A percentile compares a stretch with the other conserved stretches of the same genome.
Evolutionary conservation across 2,113 vertebrate species (phyloP).

Genomic region (Daubentonia madagascariensis): DNA sequence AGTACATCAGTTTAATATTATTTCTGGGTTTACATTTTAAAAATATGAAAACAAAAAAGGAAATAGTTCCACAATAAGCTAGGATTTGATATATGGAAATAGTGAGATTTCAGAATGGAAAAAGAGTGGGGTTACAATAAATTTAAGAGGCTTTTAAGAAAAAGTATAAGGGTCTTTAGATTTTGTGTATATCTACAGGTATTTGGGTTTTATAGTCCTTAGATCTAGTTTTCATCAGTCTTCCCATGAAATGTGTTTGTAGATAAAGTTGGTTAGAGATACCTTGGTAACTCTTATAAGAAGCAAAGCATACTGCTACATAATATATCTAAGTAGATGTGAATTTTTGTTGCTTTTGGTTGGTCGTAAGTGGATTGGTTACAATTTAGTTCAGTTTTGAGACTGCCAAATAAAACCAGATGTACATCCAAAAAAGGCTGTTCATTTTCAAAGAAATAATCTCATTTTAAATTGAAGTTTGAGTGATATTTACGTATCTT

Average conservation of each 20-base stretch:
- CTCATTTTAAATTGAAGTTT: not conserved
- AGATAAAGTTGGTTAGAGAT: not conserved
- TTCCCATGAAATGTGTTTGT: not conserved
- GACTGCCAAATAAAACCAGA: not conserved
- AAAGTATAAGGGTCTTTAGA: not conserved
- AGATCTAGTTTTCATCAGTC: not conserved
- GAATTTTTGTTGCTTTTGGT: not conserved
- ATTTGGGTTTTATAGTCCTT: not conserved
- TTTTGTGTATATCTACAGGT: not conserved
- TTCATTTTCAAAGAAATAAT: not conserved
- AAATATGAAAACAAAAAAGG: not conserved
- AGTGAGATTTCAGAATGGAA: not conserved
- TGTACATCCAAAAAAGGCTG: not conserved
- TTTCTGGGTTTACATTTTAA: not conserved
- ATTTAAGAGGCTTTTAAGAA: not conserved
- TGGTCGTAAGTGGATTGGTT: not conserved
- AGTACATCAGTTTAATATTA: not conserved
- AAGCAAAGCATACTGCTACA: not conserved
- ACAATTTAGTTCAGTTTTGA: conserved; percentile 21
- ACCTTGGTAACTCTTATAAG: not conserved
- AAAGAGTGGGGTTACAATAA: not conserved
- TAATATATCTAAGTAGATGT: not conserved
- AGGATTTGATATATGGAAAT: not conserved
- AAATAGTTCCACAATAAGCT: not conserved
- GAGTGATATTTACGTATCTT: not conserved